phyloP scores from a whole-genome alignment of 2,797 vertebrate genomes.

The Coregonus suidteri region DNA sequence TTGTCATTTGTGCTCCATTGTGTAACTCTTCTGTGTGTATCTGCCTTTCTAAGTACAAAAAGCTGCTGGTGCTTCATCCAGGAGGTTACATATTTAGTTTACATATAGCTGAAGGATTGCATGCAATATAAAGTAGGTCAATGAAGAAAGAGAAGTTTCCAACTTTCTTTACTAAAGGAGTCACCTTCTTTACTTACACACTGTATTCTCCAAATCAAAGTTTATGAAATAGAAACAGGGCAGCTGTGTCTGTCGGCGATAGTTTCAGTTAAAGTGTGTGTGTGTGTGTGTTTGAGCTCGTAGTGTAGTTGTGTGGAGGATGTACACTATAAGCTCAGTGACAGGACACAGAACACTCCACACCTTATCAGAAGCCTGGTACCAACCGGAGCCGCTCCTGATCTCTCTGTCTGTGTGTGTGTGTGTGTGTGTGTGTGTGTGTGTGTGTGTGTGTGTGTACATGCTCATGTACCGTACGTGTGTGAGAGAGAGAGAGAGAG shows the following conservation, averaged over 20 bases:
- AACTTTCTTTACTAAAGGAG: too few relatives aligned
- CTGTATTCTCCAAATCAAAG: too few relatives aligned
- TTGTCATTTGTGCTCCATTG: neutral
- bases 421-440: constrained; percentile 22
- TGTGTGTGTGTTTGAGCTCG: too few relatives aligned
- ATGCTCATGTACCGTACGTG: neutral
- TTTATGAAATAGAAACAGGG: too few relatives aligned
- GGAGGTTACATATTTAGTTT: neutral
- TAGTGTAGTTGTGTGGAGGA: constrained; percentile 29
- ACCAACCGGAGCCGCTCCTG: constrained; percentile 67
- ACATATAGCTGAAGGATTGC: neutral
- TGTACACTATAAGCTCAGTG: constrained; percentile 54
- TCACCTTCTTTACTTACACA: too few relatives aligned
- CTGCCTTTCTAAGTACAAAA: neutral
- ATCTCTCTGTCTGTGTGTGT: constrained; percentile 1
- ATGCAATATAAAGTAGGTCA: neutral
- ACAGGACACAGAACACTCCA: constrained; percentile 65
- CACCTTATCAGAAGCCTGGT: constrained; percentile 76
- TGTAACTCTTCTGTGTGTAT: neutral
- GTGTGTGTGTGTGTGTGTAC: constrained; percentile 19
- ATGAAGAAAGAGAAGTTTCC: neutral
- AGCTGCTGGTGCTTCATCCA: neutral
- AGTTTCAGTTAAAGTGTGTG: too few relatives aligned
- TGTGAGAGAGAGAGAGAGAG: neutral
- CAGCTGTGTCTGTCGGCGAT: too few relatives aligned